These are phyloP conservation scores for Protonibea diacanthus DNA, from an alignment of 2,797 vertebrate genomes.

Conservation along the genomic window DNA sequence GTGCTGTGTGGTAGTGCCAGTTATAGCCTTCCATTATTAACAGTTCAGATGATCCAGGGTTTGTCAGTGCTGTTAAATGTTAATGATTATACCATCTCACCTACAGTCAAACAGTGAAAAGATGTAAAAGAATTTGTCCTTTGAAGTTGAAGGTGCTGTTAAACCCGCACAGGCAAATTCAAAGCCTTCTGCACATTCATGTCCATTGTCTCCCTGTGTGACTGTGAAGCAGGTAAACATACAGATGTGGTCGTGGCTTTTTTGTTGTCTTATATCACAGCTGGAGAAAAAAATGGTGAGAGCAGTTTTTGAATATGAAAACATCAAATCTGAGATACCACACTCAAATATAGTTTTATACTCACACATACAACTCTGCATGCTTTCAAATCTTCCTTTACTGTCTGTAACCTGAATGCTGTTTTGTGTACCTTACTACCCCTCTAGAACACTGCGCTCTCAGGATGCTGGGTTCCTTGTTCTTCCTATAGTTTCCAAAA, in stretches of 20 bases:
- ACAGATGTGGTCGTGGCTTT: background rate
- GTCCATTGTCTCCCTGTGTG: background rate
- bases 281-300: background rate
- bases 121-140: background rate
- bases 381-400: background rate
- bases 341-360: background rate
- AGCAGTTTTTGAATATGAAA: background rate
- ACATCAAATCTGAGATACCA: background rate
- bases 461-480: too few species aligned
- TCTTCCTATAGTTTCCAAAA: too few species aligned
- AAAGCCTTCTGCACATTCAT: too few species aligned
- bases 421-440: background rate
- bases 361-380: background rate
- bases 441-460: too few species aligned
- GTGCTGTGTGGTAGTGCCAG: background rate
- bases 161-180: too few species aligned
- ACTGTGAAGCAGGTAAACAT: background rate
- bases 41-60: background rate
- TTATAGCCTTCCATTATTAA: background rate
- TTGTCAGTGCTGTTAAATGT: background rate
- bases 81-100: too few species aligned
- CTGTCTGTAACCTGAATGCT: background rate
- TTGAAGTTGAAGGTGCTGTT: too few species aligned
- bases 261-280: background rate
- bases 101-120: too few species aligned